Base-by-base conservation (phyloP, 2,888 invertebrate genomes). In the Epistrophe grossulariae region DNA sequence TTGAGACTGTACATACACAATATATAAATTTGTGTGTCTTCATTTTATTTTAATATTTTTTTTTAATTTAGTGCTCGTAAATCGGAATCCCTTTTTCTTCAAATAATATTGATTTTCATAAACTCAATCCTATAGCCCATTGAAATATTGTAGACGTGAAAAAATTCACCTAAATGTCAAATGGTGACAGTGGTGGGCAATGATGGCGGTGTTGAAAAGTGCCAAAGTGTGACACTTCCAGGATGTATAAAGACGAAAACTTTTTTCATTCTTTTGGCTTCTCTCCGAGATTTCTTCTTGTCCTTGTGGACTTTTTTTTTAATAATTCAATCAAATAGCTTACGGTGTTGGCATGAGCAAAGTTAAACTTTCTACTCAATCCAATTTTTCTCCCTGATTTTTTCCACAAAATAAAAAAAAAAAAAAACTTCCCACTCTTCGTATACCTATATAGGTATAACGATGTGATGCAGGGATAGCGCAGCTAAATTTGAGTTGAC, bases 261-360 rank as follows among this genome's bases (percentile, higher is more conserved):
- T 88, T 89, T 89, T 89, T 88, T 81, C 82, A 84, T 79, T 83
- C 62, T 76, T 55, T 89, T 88, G 82, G 88, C 88, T 88, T 89
- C 85, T 83, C 84, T 88, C 70, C 82, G 73, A 82, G 80, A 80
- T 82, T 84, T 88, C 88, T 83, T 82, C 88, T 83, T 82, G 84
- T 88, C 89, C 84, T 89, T 89, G 79, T 73, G 84, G 89, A 88
- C 88, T 88, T 83, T 80, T 87, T 89, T 89, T 89, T 89, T 89
- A 90, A 90, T 90, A 90, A 90, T 90, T 90, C 90, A 90, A 90
- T 90, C 89, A 90, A 89, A 90, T 84, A 85, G 76, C 78, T 71
- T 66, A 78, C 83, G 72, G 28, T 74, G 87, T 88, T 88, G 88
- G 88, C 84, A 88, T 84, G 88, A 87, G 80, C 76, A 84, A 72